These are phyloP conservation scores for Pachyramphus minor DNA, from an alignment of 2,113 vertebrate species.

Conservation along the genomic window DNA sequence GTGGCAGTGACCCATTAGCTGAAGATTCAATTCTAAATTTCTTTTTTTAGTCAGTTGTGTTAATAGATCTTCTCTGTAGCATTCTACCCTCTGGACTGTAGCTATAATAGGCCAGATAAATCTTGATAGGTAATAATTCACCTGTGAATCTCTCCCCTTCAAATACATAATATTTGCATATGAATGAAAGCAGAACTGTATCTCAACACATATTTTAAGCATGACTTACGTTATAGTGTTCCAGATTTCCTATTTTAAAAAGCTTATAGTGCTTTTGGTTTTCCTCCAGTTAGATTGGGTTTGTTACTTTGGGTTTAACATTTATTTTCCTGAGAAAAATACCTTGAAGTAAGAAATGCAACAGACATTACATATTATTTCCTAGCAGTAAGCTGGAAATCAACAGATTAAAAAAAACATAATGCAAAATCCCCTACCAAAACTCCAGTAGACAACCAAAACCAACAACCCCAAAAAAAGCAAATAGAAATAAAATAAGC, in stretches of 20 bases:
- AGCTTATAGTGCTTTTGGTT: slow-evolving; percentile 19
- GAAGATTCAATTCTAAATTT: not conserved
- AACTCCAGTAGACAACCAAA: not conserved
- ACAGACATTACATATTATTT: slow-evolving; percentile 11
- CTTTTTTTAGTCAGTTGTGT: not conserved
- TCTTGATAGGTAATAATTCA: not conserved
- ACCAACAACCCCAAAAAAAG: rapidly evolving
- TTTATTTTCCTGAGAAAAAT: slow-evolving; percentile 55
- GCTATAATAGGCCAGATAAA: not conserved
- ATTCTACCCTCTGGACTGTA: not conserved
- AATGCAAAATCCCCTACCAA: not conserved
- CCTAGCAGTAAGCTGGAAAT: slow-evolving; percentile 20
- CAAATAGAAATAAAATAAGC: not conserved
- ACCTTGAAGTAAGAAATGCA: not conserved
- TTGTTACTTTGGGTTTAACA: slow-evolving; percentile 43
- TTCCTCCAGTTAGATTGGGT: not conserved
- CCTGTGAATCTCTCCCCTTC: not conserved
- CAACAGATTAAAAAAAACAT: not conserved
- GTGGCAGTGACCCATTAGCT: not conserved
- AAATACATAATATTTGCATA: slow-evolving; percentile 2
- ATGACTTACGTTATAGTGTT: not conserved
- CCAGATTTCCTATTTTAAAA: not conserved
- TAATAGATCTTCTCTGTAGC: not conserved
- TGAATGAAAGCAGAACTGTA: not conserved
- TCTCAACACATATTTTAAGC: not conserved